Evolutionary conservation across 2,797 vertebrate species (phyloP).

Genomic region (Premnoplex brunnescens): DNA sequence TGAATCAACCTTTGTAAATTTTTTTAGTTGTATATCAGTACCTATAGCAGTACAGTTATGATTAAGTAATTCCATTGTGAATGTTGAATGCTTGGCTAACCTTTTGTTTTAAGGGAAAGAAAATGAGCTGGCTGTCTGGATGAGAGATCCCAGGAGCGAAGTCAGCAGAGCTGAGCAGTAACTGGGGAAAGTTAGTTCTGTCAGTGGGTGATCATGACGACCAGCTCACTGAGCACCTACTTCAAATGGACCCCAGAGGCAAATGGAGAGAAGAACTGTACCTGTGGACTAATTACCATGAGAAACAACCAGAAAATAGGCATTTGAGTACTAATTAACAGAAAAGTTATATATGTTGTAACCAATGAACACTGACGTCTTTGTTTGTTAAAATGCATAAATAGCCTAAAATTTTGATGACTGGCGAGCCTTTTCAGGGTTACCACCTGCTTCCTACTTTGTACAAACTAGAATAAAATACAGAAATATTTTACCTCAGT

Average conservation of each 20-base stretch:
- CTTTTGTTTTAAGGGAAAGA: neutral
- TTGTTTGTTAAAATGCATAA: neutral
- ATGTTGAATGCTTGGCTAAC: neutral
- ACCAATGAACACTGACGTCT: neutral
- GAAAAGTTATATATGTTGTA: neutral
- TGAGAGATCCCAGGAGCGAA: neutral
- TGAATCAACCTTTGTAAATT: neutral
- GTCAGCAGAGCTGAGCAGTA: neutral
- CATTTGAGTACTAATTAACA: neutral
- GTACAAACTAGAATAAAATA: neutral
- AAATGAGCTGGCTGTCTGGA: neutral
- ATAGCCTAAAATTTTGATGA: neutral
- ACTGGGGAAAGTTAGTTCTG: neutral
- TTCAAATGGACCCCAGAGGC: neutral
- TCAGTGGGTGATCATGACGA: accelerated
- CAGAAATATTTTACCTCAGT: accelerated
- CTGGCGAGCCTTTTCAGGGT: neutral
- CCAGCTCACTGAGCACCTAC: too few species aligned
- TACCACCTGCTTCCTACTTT: neutral
- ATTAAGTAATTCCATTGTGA: neutral
- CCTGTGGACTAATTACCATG: neutral
- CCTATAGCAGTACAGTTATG: neutral
- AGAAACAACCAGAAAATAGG: neutral
- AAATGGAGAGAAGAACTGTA: neutral
- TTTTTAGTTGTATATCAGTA: neutral